phyloP scores from a whole-genome alignment of 1,140 invertebrate species.

The Cepaea nemoralis region DNA sequence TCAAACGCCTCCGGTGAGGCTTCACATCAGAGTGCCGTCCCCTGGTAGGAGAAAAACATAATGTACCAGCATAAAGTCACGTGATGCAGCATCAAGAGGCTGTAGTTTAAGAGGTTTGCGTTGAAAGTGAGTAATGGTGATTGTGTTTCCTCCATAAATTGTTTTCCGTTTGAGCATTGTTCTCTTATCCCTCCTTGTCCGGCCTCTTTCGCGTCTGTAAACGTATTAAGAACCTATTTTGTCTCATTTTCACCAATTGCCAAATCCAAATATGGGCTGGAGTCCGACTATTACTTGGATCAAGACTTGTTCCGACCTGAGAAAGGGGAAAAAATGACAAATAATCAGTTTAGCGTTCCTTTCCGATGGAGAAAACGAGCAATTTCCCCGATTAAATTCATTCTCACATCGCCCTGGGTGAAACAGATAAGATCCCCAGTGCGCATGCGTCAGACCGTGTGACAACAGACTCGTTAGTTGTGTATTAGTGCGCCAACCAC shows the following conservation, averaged over 20 bases:
- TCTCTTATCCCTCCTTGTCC: background rate
- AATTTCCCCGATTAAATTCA: conserved; percentile 18
- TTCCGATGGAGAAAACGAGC: conserved; percentile 11
- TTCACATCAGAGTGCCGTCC: too few relatives aligned
- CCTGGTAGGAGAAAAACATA: too few relatives aligned
- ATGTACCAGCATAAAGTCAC: too few relatives aligned
- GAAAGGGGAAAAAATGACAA: background rate
- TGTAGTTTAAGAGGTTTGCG: too few relatives aligned
- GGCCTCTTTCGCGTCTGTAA: background rate
- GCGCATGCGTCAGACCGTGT: conserved; percentile 5
- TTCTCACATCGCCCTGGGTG: background rate
- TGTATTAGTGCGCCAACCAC: conserved; percentile 22
- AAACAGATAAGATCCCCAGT: background rate
- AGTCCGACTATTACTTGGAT: background rate
- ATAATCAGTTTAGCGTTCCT: conserved; percentile 16
- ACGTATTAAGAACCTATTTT: background rate
- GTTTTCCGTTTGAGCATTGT: background rate
- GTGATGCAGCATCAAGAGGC: too few relatives aligned
- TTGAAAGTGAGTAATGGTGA: too few relatives aligned
- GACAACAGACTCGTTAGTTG: background rate
- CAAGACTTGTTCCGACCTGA: background rate
- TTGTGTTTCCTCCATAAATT: too few relatives aligned
- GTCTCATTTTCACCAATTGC: background rate
- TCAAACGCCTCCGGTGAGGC: too few relatives aligned
- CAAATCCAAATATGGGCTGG: background rate